These are phyloP conservation scores for Gorsachius magnificus DNA, from an alignment of 2,797 vertebrate species.

Conservation along the genomic window DNA sequence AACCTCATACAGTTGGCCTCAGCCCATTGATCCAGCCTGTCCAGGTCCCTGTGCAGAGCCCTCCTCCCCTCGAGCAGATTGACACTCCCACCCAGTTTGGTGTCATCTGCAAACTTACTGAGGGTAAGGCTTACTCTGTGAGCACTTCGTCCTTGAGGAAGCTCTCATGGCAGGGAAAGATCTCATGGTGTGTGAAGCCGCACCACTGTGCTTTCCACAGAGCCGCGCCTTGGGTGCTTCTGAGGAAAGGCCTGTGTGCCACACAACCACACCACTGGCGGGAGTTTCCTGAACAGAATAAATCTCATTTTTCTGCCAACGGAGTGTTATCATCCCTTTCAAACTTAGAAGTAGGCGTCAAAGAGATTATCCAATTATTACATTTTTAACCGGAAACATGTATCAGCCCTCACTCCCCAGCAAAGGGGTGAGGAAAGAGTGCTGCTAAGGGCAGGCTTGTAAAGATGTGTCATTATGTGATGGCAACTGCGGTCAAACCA, in stretches of 20 bases:
- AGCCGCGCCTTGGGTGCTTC: rapidly evolving
- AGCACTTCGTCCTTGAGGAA: not conserved
- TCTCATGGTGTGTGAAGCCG: rapidly evolving
- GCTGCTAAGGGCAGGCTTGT: not conserved
- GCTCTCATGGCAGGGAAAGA: no score
- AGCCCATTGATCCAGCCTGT: no score
- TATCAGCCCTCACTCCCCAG: not conserved
- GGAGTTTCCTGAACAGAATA: not conserved
- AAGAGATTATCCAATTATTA: not conserved
- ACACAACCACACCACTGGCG: not conserved
- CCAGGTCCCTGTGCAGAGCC: no score
- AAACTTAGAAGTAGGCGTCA: not conserved
- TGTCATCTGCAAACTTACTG: no score
- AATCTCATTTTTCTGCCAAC: not conserved
- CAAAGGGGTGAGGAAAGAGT: not conserved
- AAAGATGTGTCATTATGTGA: not conserved
- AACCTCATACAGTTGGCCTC: no score
- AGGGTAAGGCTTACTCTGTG: not conserved
- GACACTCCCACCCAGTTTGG: no score
- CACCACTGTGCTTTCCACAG: rapidly evolving
- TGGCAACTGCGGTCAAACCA: rapidly evolving
- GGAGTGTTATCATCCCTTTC: not conserved
- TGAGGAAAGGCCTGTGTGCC: not conserved
- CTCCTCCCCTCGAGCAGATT: no score
- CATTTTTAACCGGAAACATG: rapidly evolving